Evolutionary conservation across 2,797 vertebrate genomes (phyloP).

Genomic region (Syncerus caffer): DNA sequence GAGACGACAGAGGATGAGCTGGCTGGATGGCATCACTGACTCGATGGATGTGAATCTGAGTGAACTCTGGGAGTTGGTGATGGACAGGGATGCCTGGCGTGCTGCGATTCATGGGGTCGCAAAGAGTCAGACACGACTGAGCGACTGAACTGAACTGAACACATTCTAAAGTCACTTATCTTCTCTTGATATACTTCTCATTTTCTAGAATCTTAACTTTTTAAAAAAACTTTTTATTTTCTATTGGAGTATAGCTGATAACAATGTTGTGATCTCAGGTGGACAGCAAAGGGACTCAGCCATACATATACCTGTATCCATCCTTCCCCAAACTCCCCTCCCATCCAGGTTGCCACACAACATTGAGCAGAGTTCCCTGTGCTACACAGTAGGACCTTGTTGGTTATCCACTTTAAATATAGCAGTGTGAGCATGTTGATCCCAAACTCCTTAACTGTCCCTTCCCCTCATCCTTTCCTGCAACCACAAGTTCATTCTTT

Average conservation of each 20-base stretch:
- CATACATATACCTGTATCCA: too few species aligned
- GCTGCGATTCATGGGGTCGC: too few species aligned
- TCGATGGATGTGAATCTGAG: too few species aligned
- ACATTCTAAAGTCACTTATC: neutral
- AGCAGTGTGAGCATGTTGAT: neutral
- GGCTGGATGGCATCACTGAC: too few species aligned
- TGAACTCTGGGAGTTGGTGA: too few species aligned
- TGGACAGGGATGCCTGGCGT: too few species aligned
- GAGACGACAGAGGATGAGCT: too few species aligned
- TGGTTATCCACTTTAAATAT: neutral
- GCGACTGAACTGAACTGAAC: too few species aligned
- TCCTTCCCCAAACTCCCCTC: neutral
- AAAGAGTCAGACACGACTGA: too few species aligned
- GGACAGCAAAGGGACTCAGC: neutral
- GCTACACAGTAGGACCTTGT: neutral
- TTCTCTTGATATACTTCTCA: neutral
- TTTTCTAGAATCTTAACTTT: neutral
- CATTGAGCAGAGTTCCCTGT: neutral
- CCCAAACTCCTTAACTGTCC: neutral
- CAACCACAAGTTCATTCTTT: neutral
- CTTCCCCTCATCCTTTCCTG: neutral
- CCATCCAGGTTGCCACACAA: neutral
- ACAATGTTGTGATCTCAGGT: neutral
- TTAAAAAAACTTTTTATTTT: neutral
- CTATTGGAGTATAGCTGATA: neutral